phyloP scores from a whole-genome alignment of 1,140 invertebrate genomes.

The Thaumetopoea pityocampa region DNA sequence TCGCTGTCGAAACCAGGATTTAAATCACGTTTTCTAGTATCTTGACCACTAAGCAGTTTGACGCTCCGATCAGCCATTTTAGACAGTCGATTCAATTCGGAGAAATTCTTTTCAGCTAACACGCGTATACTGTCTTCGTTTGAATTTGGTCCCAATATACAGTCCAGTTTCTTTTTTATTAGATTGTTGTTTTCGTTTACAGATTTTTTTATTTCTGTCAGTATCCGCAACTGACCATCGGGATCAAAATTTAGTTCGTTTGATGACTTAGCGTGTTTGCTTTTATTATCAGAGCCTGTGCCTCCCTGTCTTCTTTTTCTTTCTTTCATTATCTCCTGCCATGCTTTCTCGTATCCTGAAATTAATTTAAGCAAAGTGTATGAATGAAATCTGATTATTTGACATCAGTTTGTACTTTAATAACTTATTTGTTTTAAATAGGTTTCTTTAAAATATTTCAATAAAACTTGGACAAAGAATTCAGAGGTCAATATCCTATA shows the following conservation, averaged over 20 bases:
- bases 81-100: conserved; percentile 63
- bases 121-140: conserved; percentile 52
- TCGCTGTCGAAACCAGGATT: conserved; percentile 61
- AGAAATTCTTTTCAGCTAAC: conserved; percentile 67
- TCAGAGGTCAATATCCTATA: no score
- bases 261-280: conserved; percentile 24
- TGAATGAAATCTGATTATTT: no score
- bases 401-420: no score
- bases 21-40: conserved; percentile 46
- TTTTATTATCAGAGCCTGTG: conserved; percentile 8
- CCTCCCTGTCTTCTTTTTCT: conserved; percentile 43
- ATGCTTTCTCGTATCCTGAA: conserved; percentile 61
- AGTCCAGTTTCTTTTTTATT: conserved; percentile 62
- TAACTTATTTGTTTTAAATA: no score
- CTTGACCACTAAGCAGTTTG: conserved; percentile 58
- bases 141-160: conserved; percentile 19
- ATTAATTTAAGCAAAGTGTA: no score
- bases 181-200: conserved; percentile 69
- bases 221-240: conserved; percentile 49
- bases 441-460: no score
- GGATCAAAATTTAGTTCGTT: conserved; percentile 42
- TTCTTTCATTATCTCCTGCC: conserved; percentile 59
- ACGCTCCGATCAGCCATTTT: conserved; percentile 69
- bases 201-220: conserved; percentile 69
- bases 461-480: no score